Evolutionary conservation across 2,888 invertebrate species (phyloP).

Genomic region (Amiota communis): DNA sequence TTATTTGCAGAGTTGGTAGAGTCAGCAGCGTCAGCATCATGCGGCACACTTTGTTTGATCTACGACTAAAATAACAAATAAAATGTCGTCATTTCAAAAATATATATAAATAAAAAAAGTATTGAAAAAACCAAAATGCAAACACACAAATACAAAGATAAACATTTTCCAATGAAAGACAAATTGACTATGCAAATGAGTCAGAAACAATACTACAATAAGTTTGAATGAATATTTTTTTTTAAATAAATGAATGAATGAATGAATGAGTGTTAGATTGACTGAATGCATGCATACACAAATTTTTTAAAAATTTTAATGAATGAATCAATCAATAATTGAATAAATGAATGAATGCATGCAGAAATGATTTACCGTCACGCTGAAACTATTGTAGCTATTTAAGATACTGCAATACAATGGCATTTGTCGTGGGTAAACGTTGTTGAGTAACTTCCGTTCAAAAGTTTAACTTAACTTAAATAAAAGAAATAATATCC

Average conservation of each 20-base stretch:
- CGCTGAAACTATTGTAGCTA: background rate
- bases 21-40: too few relatives aligned
- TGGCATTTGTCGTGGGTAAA: background rate
- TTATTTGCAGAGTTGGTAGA: background rate
- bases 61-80: background rate
- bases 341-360: conserved; percentile 4
- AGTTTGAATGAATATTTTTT: background rate
- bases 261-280: conserved; percentile 5
- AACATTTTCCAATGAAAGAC: conserved; percentile 27
- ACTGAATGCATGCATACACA: background rate
- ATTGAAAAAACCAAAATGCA: too few relatives aligned
- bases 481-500: too few relatives aligned
- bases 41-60: conserved; percentile 11
- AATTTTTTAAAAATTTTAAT: background rate
- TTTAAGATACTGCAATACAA: too few relatives aligned
- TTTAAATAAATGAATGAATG: too few relatives aligned
- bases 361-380: background rate
- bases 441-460: conserved; percentile 14
- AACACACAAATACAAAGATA: background rate
- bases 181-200: conserved; percentile 27
- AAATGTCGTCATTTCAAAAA: background rate
- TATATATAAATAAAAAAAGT: background rate
- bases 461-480: background rate
- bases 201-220: background rate
- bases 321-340: background rate